Percentiles rank a stretch among this genome's conserved stretches.
phyloP scores from a whole-genome alignment of 2,888 invertebrate species.

The Liodrosophila aerea region DNA sequence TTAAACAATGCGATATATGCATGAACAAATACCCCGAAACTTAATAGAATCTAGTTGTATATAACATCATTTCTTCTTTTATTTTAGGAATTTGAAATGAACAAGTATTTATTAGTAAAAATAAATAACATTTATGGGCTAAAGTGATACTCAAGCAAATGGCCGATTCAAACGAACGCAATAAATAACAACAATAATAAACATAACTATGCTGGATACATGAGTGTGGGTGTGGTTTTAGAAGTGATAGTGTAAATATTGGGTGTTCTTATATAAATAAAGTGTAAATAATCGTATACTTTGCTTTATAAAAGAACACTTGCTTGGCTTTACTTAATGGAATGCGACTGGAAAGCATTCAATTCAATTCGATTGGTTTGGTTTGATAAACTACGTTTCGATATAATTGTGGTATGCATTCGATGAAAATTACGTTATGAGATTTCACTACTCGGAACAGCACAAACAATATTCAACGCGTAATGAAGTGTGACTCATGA shows the following conservation, averaged over 20 bases:
- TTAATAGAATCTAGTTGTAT: no score
- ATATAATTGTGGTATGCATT: conserved; percentile 47
- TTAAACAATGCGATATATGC: no score
- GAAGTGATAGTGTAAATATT: conserved; percentile 12
- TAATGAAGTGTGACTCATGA: conserved; percentile 3
- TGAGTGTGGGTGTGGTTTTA: conserved; percentile 15
- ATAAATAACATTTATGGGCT: conserved; percentile 1
- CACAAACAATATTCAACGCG: conserved; percentile 65
- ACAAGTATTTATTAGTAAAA: neutral
- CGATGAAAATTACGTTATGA: conserved; percentile 81
- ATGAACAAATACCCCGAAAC: no score
- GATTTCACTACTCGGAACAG: conserved; percentile 79
- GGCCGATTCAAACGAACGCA: conserved; percentile 55
- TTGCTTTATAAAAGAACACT: conserved; percentile 43
- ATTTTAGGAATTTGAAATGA: no score
- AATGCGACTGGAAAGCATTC: conserved; percentile 4
- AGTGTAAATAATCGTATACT: conserved; percentile 36
- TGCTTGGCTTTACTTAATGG: conserved; percentile 38
- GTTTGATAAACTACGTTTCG: conserved; percentile 1
- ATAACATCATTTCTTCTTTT: no score
- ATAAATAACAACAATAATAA: conserved; percentile 58
- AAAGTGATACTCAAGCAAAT: conserved; percentile 48
- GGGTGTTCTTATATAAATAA: conserved; percentile 10
- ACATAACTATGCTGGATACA: conserved; percentile 60
- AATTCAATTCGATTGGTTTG: conserved; percentile 21